These are phyloP conservation scores for Cyphomyrus discorhynchus DNA, from an alignment of 2,113 vertebrate species.

Conservation along the genomic window DNA sequence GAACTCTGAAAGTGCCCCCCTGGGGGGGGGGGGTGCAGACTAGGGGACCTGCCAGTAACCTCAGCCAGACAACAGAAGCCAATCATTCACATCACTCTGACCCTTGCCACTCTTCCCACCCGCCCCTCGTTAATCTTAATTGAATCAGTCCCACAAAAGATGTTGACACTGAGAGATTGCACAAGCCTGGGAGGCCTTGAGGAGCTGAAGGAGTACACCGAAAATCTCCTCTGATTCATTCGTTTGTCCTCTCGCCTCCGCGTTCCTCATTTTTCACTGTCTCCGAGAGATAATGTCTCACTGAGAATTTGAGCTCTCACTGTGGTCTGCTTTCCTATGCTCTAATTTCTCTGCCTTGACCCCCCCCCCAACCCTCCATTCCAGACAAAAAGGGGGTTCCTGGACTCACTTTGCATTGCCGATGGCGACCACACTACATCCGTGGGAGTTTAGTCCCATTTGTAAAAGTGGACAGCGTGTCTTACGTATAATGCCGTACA, in stretches of 20 bases:
- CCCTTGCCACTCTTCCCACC: constrained; percentile 55
- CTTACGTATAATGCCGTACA: not conserved
- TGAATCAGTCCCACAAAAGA: constrained; percentile 74
- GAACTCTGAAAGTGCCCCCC: not conserved
- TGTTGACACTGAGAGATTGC: constrained; percentile 78
- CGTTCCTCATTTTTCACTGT: constrained; percentile 73
- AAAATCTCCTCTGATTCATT: constrained; percentile 67
- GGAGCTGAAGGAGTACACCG: constrained; percentile 55
- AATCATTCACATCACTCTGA: constrained; percentile 56
- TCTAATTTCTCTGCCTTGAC: constrained; percentile 6
- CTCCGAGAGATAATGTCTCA: constrained; percentile 41
- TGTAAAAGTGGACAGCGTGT: not conserved
- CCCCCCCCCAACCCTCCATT: not conserved
- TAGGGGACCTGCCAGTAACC: not conserved
- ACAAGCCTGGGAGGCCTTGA: constrained; percentile 67
- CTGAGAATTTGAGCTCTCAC: constrained; percentile 41
- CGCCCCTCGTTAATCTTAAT: constrained; percentile 74
- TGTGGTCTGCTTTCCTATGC: constrained; percentile 12
- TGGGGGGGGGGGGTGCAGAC: not conserved
- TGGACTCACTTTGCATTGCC: not conserved
- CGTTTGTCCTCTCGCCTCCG: constrained; percentile 69
- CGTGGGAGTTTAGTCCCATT: not conserved
- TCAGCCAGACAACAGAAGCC: constrained; percentile 29
- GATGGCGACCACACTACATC: not conserved
- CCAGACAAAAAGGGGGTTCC: not conserved